Base-by-base conservation (phyloP, 2,888 invertebrate genomes). In the Mellilla xanthometata region DNA sequence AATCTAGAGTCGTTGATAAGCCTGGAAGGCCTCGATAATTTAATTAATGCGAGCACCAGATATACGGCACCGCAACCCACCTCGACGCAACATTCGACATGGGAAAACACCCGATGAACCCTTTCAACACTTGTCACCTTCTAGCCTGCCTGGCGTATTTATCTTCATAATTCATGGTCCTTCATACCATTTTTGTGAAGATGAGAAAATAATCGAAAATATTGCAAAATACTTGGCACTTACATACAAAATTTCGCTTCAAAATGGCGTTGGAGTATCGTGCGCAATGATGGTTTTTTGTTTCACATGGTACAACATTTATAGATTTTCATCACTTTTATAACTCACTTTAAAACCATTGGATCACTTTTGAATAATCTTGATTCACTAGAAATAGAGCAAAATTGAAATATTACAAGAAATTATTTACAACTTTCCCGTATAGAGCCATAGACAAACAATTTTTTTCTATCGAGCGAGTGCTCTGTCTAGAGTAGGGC, bases 201-300 rank as follows among this genome's bases (percentile, higher is more conserved):
- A 65, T 65, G 65, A 66, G 59, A 77, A n/a, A n/a, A n/a, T n/a
- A n/a, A 74, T 72, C 56, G 69, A 80, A 83, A 83, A 81, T 87
- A 89, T 87, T 83, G 85, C 86, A 76, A 90, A 90, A 85, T 88
- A 88, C 87, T 87, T 90, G 88, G 86, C 89, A 90, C 90, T 90
- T 90, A 91, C 90, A 88, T 84, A 88, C 82, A 88, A 90, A 88
- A 86, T 87, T 90, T 90, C 87, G 90, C 90, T 88, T 90, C 90
- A 91, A 91, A 90, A 91, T 91, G 91, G 91, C 91, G 91, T 89
- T 89, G 81, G 73, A 75, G 79, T 86, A 87, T 87, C 90, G 88
- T 90, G 90, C 88, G 90, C 85, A 86, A 85, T 83, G 87, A 87
- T 85, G 83, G 89, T 83, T 89, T 89, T 89, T 88, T 85, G 87